Conservation (phyloP, 2,113 vertebrate genomes). For the Gnathochromis pfefferi region DNA sequence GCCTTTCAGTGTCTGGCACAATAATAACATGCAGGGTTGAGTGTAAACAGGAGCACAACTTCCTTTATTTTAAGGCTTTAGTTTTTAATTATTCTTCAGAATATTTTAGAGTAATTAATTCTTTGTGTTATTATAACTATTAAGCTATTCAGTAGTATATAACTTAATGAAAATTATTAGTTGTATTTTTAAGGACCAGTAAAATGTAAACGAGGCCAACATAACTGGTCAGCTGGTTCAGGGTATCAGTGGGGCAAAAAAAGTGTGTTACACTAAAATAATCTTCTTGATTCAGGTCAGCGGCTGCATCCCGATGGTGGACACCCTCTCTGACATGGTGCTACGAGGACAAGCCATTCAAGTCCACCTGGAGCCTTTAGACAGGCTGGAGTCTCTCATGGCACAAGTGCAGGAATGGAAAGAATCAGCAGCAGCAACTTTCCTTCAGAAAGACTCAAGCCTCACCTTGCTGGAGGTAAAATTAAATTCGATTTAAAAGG, state of each 20-base stretch:
- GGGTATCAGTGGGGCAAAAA: neutral
- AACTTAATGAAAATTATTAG: neutral
- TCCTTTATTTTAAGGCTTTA: neutral
- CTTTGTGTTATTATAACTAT: neutral
- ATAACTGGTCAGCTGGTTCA: neutral
- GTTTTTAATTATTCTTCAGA: neutral
- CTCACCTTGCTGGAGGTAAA: constrained; percentile 85
- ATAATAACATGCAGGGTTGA: neutral
- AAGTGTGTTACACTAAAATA: neutral
- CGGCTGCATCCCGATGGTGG: constrained; percentile 72
- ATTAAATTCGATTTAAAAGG: neutral
- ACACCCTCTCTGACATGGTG: constrained; percentile 80
- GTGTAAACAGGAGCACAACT: neutral
- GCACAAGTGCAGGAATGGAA: constrained; percentile 86
- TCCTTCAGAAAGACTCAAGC: constrained; percentile 78
- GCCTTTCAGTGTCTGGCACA: neutral
- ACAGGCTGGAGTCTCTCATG: constrained; percentile 80
- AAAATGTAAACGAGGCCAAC: neutral
- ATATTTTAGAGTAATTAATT: neutral
- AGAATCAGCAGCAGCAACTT: constrained; percentile 79
- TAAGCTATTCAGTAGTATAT: neutral
- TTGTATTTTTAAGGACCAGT: neutral
- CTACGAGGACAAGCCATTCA: constrained; percentile 81
- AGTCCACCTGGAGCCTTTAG: constrained; percentile 82
- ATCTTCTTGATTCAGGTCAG: constrained; percentile 63